Evolutionary conservation across 2,888 invertebrate species (phyloP), one percentile per base, ranked within the genome.

Genomic region (Mamestra brassicae): DNA sequence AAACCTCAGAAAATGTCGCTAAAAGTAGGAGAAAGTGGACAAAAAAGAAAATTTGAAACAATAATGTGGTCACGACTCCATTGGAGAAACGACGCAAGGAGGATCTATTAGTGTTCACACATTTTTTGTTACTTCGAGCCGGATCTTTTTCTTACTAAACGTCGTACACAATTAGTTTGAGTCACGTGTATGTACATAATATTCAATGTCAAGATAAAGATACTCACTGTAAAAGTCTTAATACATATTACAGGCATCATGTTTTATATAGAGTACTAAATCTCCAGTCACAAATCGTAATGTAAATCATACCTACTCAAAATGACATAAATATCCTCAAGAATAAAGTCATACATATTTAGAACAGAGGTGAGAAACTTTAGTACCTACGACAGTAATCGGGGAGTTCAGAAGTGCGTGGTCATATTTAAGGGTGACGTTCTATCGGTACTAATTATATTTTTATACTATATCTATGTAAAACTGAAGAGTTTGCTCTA

Each of bases 321-420:
- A 77, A 26, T 68, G 57, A 64, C 60, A 82, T 78, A 78, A 70
- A 80, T 58, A 55, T 45, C 52, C 50, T 13, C n/a, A 26, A 52
- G 58, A 61, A 65, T 54, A 65, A 60, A 66, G 4, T 77, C 45
- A 77, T 82, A 82, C 57, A 77, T 71, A 82, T 68, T 71, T 72
- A 82, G 36, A 42, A 77, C 57, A 15, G 8, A 66, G 11, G 58
- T 45, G 63, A 54, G n/a, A 36, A 26, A 67, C 38, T 71, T 77
- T 34, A 47, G 66, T 38, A 67, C 17, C 47, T 15, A 74, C n/a
- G 50, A 70, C 50, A 52, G 26, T 47, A 47, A 13, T 4, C 47
- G 3, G 47, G 4, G 13, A 13, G 47, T 13, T 47, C 47, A 47
- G 11, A 47, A 13, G 47, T 47, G 4, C 13, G 47, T 13, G 47